Evolutionary conservation across 2,888 invertebrate species (phyloP).

Genomic region (Nebria salina): DNA sequence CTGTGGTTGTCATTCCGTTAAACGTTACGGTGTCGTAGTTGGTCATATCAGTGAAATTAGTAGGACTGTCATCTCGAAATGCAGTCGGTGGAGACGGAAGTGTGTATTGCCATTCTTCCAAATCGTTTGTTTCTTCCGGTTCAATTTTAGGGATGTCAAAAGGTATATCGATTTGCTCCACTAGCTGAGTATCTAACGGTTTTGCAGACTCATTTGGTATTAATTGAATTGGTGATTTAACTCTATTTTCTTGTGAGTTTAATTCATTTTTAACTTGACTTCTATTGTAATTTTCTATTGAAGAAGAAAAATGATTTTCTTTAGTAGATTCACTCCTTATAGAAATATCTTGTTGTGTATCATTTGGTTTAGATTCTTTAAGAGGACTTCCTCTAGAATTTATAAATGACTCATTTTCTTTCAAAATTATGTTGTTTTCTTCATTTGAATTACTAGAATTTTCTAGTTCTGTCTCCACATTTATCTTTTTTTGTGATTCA

Average conservation of each 20-base stretch:
- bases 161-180: constrained; percentile 52
- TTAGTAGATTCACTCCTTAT: not conserved
- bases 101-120: constrained; percentile 66
- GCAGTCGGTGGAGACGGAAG: constrained; percentile 70
- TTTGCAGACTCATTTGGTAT: constrained; percentile 50
- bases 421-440: not conserved
- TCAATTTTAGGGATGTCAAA: constrained; percentile 22
- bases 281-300: not conserved
- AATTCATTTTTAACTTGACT: not conserved
- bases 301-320: not conserved
- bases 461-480: constrained; percentile 3
- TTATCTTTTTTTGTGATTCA: constrained; percentile 42
- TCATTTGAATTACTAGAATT: not conserved
- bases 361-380: not conserved
- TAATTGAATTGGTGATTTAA: not conserved
- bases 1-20: constrained; percentile 51
- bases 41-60: constrained; percentile 51
- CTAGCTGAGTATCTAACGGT: constrained; percentile 49
- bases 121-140: constrained; percentile 14
- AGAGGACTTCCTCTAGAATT: not conserved
- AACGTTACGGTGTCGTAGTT: constrained; percentile 53
- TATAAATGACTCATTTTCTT: not conserved
- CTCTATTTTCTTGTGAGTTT: not conserved
- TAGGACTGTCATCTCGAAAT: constrained; percentile 64
- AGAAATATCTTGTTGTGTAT: not conserved